A percentile compares a stretch with the other conserved stretches of the same genome.
phyloP scores from a whole-genome alignment of 1,140 invertebrate species.

The Batillaria attramentaria region DNA sequence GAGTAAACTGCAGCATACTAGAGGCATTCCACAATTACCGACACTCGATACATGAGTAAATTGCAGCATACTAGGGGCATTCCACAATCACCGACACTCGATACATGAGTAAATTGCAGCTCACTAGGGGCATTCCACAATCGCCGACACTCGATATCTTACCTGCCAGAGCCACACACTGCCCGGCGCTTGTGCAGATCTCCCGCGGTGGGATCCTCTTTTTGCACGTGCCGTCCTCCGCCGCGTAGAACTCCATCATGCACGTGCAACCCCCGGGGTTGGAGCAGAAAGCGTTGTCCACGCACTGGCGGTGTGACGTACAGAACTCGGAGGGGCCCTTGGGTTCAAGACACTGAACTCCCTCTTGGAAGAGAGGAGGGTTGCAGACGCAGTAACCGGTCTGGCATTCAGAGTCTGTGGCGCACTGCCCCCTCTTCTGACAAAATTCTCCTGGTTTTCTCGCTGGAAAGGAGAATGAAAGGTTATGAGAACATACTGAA shows the following conservation, averaged over 20 bases:
- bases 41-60: too few relatives aligned
- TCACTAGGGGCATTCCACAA: too few relatives aligned
- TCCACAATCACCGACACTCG: too few relatives aligned
- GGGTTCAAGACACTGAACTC: constrained; percentile 8
- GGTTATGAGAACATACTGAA: too few relatives aligned
- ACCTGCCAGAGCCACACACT: constrained; percentile 34
- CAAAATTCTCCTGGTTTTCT: constrained; percentile 10
- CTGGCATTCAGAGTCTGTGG: not conserved
- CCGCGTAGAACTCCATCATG: constrained; percentile 3
- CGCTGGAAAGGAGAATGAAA: too few relatives aligned
- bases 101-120: too few relatives aligned
- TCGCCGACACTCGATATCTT: too few relatives aligned
- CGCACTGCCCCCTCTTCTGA: not conserved
- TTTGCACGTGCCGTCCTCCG: constrained; percentile 27
- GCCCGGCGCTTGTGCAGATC: constrained; percentile 17
- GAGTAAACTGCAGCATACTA: too few relatives aligned
- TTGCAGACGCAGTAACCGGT: not conserved
- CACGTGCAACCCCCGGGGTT: constrained; percentile 25
- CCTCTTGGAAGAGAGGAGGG: constrained; percentile 15
- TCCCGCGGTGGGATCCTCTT: not conserved
- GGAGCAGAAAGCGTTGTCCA: constrained; percentile 6
- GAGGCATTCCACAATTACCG: too few relatives aligned
- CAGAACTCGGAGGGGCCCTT: constrained; percentile 22
- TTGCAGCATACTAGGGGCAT: too few relatives aligned
- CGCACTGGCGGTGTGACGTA: constrained; percentile 24